Conservation (phyloP, 2,113 vertebrate genomes). For the Eurypyga helias region DNA sequence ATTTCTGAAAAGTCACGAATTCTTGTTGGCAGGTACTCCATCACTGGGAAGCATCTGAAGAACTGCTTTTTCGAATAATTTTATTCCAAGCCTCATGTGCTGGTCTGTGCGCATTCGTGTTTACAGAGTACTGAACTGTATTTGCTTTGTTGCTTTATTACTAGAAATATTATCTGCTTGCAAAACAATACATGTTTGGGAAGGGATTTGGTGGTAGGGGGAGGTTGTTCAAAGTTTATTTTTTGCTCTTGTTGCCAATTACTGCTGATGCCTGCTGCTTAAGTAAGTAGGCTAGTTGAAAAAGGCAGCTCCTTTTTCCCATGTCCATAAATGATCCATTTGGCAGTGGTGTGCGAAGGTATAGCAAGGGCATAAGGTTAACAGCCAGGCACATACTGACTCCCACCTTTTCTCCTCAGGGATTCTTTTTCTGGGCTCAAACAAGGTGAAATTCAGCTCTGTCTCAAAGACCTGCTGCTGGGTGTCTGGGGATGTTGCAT, state of each 20-base stretch:
- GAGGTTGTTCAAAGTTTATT: background rate
- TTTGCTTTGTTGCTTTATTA: constrained; percentile 38
- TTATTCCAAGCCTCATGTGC: background rate
- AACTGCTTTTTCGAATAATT: background rate
- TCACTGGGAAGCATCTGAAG: background rate
- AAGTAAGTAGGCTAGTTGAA: background rate
- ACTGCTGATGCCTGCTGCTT: background rate
- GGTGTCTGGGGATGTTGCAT: background rate
- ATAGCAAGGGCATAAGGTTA: constrained; percentile 1
- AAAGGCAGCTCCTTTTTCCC: background rate
- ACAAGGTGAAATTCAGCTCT: background rate
- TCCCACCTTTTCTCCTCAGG: background rate
- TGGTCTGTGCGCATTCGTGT: background rate
- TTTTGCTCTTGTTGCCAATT: background rate
- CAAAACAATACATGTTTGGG: background rate
- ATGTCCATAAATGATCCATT: background rate
- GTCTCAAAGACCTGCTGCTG: background rate
- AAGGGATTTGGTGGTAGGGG: constrained; percentile 1
- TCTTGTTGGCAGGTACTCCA: background rate
- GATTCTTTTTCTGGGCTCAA: background rate
- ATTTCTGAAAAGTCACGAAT: background rate
- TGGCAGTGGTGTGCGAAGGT: background rate
- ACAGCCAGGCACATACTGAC: background rate
- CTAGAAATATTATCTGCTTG: constrained; percentile 26
- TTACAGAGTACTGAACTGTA: constrained; percentile 21